phyloP scores from a whole-genome alignment of 1,140 invertebrate genomes.

The Globodera rostochiensis region DNA sequence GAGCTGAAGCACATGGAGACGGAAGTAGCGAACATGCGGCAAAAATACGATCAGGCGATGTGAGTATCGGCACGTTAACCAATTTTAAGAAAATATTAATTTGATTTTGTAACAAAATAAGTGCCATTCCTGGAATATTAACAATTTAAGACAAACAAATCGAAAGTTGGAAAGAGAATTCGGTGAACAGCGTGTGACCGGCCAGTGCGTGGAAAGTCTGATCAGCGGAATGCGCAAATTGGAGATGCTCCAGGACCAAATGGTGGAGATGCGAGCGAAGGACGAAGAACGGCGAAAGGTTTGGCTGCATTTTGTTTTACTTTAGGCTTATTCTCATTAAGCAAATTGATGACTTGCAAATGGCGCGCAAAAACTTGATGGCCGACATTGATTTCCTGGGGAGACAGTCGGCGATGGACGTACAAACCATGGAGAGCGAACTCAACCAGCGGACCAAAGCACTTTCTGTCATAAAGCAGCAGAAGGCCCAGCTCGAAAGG shows the following conservation, averaged over 20 bases:
- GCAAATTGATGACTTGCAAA: constrained; percentile 3
- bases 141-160: not conserved
- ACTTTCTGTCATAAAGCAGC: not conserved
- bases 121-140: too few species aligned
- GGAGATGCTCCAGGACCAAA: not conserved
- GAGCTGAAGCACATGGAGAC: constrained; percentile 16
- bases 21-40: not conserved
- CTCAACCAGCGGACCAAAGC: not conserved
- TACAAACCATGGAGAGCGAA: not conserved
- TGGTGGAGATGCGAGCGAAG: not conserved
- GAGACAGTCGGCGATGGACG: not conserved
- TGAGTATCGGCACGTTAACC: not conserved
- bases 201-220: not conserved
- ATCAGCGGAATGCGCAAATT: not conserved
- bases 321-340: not conserved
- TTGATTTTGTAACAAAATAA: not conserved
- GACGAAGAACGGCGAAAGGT: not conserved
- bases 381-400: not conserved
- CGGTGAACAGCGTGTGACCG: constrained; percentile 14
- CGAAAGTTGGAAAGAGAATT: constrained; percentile 17
- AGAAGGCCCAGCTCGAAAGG: constrained; percentile 3
- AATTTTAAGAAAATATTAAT: not conserved
- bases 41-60: not conserved
- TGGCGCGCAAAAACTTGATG: not conserved
- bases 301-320: not conserved